Evolutionary conservation across 2,113 vertebrate genomes (phyloP), one percentile per base, ranked within the genome.

Genomic region (Nothocercus julius): DNA sequence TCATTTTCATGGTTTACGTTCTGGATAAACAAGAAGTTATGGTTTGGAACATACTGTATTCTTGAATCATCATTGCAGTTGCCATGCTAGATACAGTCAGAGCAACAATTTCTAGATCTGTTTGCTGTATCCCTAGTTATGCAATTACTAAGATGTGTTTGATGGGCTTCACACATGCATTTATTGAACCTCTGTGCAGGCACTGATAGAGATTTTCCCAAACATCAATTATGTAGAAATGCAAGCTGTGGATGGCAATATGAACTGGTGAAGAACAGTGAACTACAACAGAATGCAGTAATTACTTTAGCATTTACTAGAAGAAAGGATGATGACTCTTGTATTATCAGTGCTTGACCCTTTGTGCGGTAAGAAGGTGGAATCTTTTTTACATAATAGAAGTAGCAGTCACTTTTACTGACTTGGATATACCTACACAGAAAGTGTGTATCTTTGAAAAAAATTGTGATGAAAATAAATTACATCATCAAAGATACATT

Each of bases 361-460:
- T 91, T 93, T 84, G 25, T 18, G 30, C 56, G 44, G 30, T 56
- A 38, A 81, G 76, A 92, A 96, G 79, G 7, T 58, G 79, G 81
- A 76, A 67, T 42, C 11, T 91, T 97, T 7, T 87, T 94, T 66
- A 87, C 82, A 59, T 92, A 95, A 95, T 87, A 22, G 70, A 67
- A 85, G 62, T 54, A 93, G 91, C 79, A 49, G n/a, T 72, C 45
- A 80, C 87, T 94, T 95, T 56, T 44, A 83, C 45, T 27, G 81
- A 68, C 79, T 96, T 91, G 80, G 68, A 67, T 85, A 67, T 6
- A 2, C 11, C 25, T 81, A 85, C 79, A 89, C 70, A 69, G 92
- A 85, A 54, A 44, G 14, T 74, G 42, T 73, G 47, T 28, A 36
- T 69, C 11, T 77, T 77, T 81, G 13, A 40, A 19, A 38, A 38